Evolutionary conservation across 2,797 vertebrate species (phyloP).

Genomic region (Cossypha dichroa): DNA sequence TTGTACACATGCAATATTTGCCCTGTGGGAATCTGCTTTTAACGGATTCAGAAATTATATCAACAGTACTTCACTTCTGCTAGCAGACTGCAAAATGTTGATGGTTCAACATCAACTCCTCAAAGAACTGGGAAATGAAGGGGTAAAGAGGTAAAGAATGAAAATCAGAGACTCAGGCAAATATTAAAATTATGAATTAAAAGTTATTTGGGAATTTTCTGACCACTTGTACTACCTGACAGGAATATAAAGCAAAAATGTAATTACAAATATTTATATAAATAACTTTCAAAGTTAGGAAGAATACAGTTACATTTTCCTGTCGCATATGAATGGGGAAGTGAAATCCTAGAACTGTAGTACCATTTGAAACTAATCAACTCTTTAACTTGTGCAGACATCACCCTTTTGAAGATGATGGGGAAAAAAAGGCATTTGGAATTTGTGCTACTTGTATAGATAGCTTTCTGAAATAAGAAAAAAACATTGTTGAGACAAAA

Average conservation of each 20-base stretch:
- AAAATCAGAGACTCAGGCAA: not conserved
- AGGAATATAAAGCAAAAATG: not conserved
- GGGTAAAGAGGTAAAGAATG: not conserved
- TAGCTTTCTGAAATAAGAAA: not conserved
- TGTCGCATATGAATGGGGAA: not conserved
- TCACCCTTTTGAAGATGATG: not conserved
- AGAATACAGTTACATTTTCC: not conserved
- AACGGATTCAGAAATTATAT: not conserved
- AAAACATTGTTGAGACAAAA: not conserved
- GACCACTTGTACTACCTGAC: not conserved
- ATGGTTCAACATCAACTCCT: not conserved
- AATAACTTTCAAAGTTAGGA: not conserved
- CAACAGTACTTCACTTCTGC: not conserved
- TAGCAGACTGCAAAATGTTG: not conserved
- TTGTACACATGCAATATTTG: not conserved
- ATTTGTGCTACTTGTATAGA: not conserved
- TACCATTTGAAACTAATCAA: not conserved
- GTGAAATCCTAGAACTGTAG: not conserved
- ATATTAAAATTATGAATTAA: not conserved
- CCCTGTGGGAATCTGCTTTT: not conserved
- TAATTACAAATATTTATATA: not conserved
- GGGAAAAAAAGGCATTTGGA: not conserved
- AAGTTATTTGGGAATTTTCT: not conserved
- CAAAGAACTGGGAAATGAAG: not conserved
- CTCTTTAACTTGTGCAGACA: not conserved